phyloP scores from a whole-genome alignment of 2,113 vertebrate species.

The Merops nubicus region DNA sequence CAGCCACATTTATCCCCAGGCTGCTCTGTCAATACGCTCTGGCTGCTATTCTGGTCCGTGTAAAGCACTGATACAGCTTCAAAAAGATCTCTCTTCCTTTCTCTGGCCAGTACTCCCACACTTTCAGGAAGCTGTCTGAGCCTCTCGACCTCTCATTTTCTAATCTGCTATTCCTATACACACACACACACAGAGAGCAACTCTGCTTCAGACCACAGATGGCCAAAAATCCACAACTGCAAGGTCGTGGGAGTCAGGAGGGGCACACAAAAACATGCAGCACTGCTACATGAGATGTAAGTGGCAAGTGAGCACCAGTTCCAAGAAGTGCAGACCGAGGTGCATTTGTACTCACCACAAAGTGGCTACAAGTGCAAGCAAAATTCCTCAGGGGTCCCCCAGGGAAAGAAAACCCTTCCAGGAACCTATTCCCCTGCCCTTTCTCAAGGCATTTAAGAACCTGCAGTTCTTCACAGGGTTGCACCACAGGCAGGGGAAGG shows the following conservation, averaged over 20 bases:
- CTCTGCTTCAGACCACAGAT: background rate
- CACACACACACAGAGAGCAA: background rate
- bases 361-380: background rate
- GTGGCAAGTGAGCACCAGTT: background rate
- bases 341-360: background rate
- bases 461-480: background rate
- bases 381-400: background rate
- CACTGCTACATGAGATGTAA: background rate
- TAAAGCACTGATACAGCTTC: slow-evolving; percentile 42
- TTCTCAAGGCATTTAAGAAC: slow-evolving; percentile 26
- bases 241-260: background rate
- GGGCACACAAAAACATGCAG: background rate
- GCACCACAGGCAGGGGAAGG: background rate
- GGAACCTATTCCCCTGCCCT: background rate
- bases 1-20: background rate
- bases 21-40: background rate
- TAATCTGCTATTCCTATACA: slow-evolving; percentile 25
- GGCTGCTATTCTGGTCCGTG: slow-evolving; percentile 23
- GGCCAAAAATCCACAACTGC: background rate
- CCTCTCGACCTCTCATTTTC: slow-evolving; percentile 50
- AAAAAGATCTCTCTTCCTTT: slow-evolving; percentile 60
- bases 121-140: slow-evolving; percentile 55
- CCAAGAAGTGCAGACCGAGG: background rate
- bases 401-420: slow-evolving; percentile 9
- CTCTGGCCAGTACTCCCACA: slow-evolving; percentile 43